Evolutionary conservation across 2,113 vertebrate genomes (phyloP).

Genomic region (Zootoca vivipara): DNA sequence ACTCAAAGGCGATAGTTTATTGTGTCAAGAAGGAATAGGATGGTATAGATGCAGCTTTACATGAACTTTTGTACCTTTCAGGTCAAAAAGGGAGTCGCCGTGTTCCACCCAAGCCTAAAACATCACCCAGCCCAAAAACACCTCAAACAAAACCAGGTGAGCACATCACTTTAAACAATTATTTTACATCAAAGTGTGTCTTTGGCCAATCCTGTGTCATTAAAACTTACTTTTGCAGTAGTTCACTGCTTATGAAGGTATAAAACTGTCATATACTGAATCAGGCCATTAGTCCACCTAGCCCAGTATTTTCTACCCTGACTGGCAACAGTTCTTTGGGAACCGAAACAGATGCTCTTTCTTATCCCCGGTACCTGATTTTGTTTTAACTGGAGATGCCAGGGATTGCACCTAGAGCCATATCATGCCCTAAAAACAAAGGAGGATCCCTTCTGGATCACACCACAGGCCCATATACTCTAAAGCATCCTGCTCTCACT

Average conservation of each 20-base stretch:
- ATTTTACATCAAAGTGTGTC: not conserved
- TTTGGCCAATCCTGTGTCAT: not conserved
- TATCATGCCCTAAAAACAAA: no score
- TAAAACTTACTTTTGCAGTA: not conserved
- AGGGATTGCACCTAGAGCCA: no score
- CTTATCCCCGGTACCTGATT: no score
- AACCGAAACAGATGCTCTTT: not conserved
- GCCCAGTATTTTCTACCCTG: not conserved
- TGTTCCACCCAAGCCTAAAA: conserved; percentile 61
- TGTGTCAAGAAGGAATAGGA: not conserved
- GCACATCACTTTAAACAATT: not conserved
- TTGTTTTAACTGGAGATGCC: no score
- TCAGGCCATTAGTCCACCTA: not conserved
- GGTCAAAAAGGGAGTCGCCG: conserved; percentile 60
- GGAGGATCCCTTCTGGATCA: no score
- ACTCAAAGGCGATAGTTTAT: not conserved
- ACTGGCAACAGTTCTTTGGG: not conserved
- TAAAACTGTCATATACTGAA: not conserved
- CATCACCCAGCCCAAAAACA: conserved; percentile 43
- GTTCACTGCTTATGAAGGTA: not conserved
- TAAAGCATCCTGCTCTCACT: no score
- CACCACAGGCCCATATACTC: no score
- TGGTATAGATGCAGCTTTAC: not conserved
- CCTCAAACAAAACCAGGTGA: conserved; percentile 10
- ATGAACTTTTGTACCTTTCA: conserved; percentile 62